A percentile compares a stretch with the other conserved stretches of the same genome.
These are phyloP conservation scores for Virgularia gustaviana DNA, from an alignment of 92 coral and sea anemone species.

Conservation along the genomic window DNA sequence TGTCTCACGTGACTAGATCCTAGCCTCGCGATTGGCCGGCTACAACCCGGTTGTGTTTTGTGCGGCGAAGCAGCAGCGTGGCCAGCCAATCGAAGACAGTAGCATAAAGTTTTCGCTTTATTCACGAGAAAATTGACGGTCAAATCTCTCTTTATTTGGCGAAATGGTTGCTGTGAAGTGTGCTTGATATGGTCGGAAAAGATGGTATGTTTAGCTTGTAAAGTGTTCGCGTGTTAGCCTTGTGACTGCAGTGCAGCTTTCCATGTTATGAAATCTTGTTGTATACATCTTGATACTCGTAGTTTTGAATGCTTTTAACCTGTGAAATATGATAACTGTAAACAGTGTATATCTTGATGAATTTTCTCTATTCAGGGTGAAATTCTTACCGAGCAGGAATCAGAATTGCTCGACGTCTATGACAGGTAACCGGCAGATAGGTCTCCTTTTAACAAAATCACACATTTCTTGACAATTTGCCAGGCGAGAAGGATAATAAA, in stretches of 20 bases:
- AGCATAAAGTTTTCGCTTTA: conserved; percentile 2
- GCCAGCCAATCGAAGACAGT: conserved; percentile 16
- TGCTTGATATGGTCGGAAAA: conserved; percentile 4
- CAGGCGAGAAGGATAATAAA: too few relatives aligned
- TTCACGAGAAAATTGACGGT: conserved; percentile 1
- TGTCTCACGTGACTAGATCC: conserved; percentile 16
- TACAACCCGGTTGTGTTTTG: conserved; percentile 24
- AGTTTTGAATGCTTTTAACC: conserved; percentile 1
- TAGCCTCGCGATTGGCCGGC: conserved; percentile 8
- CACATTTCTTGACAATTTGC: conserved; percentile 25
- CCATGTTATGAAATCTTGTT: neutral
- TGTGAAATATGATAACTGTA: conserved; percentile 38
- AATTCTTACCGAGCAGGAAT: conserved; percentile 99
- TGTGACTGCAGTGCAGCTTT: neutral
- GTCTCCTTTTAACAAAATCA: neutral
- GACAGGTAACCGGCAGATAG: conserved; percentile 68
- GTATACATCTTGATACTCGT: neutral
- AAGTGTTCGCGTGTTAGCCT: neutral
- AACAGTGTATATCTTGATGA: neutral
- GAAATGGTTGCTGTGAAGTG: neutral
- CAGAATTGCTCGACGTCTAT: conserved; percentile 86
- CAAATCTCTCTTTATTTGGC: neutral
- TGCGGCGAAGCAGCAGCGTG: conserved; percentile 24
- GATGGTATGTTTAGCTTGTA: conserved; percentile 17
- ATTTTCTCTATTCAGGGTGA: conserved; percentile 66